Conservation (phyloP, 2,888 invertebrate species). For the Chaetogeoica ovagalla region DNA sequence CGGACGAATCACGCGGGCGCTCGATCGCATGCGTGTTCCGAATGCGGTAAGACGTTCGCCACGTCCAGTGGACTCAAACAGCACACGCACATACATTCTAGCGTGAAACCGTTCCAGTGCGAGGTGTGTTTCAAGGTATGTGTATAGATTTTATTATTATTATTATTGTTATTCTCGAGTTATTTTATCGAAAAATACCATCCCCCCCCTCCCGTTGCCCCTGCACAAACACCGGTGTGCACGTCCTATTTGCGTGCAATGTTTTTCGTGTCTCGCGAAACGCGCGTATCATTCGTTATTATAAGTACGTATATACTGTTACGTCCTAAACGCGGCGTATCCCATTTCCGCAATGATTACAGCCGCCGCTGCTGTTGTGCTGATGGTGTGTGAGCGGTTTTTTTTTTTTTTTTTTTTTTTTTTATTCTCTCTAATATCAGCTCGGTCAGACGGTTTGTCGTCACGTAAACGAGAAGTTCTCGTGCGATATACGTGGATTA, state of each 20-base stretch:
- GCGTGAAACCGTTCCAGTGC: constrained; percentile 96
- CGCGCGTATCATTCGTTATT: too few species aligned
- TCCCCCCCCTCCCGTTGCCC: not conserved
- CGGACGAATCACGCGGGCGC: constrained; percentile 94
- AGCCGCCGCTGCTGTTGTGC: not conserved
- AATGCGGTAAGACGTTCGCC: constrained; percentile 98
- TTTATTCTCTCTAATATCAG: not conserved
- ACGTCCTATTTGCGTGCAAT: too few species aligned
- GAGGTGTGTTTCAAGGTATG: constrained; percentile 90
- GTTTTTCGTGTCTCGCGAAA: too few species aligned
- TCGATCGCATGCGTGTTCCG: constrained; percentile 93
- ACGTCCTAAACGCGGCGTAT: not conserved
- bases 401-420: too few species aligned
- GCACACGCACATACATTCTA: constrained; percentile 98
- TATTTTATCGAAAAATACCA: constrained; percentile 11
- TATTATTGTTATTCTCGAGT: not conserved
- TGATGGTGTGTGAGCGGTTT: constrained; percentile 2
- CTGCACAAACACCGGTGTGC: too few species aligned
- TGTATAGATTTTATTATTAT: not conserved
- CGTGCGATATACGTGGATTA: constrained; percentile 33
- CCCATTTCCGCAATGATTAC: constrained; percentile 35
- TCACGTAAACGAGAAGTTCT: constrained; percentile 33
- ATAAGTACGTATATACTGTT: too few species aligned
- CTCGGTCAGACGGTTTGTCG: constrained; percentile 21
- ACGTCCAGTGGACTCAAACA: constrained; percentile 98